Conservation (phyloP, 30 jellyfish, hydroid and myxozoan genomes). For the Sanderia malayensis region DNA sequence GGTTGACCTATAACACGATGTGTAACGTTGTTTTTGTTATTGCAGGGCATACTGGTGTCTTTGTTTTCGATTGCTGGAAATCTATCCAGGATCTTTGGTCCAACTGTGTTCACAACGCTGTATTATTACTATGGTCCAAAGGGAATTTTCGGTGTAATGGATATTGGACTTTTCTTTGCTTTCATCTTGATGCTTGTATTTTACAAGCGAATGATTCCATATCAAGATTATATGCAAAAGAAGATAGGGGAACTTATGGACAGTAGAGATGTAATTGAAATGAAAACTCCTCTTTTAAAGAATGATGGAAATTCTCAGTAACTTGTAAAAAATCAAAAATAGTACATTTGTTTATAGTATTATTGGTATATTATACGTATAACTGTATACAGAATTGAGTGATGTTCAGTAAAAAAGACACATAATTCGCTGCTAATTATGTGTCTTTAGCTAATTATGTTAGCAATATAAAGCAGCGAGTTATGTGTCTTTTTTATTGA, state of each 20-base stretch:
- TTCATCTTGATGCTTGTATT: slow-evolving; percentile 4
- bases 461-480: background rate
- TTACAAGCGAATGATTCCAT: slow-evolving; percentile 39
- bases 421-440: background rate
- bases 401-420: too few species aligned
- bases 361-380: too few species aligned
- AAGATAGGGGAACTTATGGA: background rate
- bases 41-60: slow-evolving; percentile 41
- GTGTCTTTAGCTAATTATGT: background rate
- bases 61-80: slow-evolving; percentile 44
- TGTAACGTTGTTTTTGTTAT: background rate
- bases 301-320: background rate
- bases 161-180: slow-evolving; percentile 26
- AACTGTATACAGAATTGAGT: background rate
- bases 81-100: slow-evolving; percentile 49
- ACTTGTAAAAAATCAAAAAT: background rate
- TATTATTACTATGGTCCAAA: slow-evolving; percentile 58
- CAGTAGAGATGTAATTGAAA: background rate
- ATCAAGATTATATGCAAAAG: slow-evolving; percentile 2
- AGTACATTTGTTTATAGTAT: too few species aligned
- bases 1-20: too few species aligned
- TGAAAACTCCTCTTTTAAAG: background rate
- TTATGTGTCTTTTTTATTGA: too few species aligned
- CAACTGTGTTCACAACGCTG: slow-evolving; percentile 30
- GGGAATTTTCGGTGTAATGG: slow-evolving; percentile 25